Conservation (phyloP, 2,888 invertebrate genomes). For the Furcula furcula region DNA sequence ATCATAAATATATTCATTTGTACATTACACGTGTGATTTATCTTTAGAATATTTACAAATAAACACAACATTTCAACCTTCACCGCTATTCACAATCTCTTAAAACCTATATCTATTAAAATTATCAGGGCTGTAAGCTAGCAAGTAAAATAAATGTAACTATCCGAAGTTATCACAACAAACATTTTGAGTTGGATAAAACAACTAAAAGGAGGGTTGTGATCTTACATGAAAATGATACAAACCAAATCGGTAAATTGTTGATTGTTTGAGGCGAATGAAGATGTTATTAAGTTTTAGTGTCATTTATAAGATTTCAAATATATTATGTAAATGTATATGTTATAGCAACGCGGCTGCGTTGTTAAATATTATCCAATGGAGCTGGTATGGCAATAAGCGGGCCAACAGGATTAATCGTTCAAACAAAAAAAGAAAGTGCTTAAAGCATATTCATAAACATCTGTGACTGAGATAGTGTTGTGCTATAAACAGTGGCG, state of each 20-base stretch:
- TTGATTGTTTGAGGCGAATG: conserved; percentile 31
- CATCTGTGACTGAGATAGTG: too few relatives aligned
- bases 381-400: too few relatives aligned
- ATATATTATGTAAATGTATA: too few relatives aligned
- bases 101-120: conserved; percentile 45
- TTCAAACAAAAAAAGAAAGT: too few relatives aligned
- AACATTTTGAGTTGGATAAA: background rate
- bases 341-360: too few relatives aligned
- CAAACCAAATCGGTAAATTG: conserved; percentile 26
- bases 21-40: conserved; percentile 71
- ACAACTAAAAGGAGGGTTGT: conserved; percentile 5
- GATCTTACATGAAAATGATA: conserved; percentile 26
- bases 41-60: conserved; percentile 72
- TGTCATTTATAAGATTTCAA: too few relatives aligned
- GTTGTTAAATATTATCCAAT: too few relatives aligned
- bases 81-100: conserved; percentile 61
- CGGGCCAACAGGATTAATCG: too few relatives aligned
- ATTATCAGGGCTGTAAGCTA: conserved; percentile 66
- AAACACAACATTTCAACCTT: conserved; percentile 62
- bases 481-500: too few relatives aligned
- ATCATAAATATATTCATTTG: conserved; percentile 75
- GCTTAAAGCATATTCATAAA: too few relatives aligned
- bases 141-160: conserved; percentile 42
- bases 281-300: too few relatives aligned
- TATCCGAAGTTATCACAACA: conserved; percentile 17